A percentile compares a stretch with the other conserved stretches of the same genome.
Conservation (phyloP, 2,888 invertebrate species). For the Hartigia nigra region DNA sequence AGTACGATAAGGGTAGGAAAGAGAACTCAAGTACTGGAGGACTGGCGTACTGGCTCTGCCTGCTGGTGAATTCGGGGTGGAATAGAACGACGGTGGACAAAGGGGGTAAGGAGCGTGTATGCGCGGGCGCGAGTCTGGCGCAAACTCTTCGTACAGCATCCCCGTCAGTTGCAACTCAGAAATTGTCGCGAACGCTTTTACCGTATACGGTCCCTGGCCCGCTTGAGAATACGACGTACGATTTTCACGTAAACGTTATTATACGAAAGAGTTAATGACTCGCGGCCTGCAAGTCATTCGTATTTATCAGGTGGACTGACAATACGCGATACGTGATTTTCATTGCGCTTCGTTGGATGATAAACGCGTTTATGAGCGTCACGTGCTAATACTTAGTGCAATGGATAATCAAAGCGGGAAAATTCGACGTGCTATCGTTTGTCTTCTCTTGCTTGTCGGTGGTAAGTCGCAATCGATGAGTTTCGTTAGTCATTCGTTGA, state of each 20-base stretch:
- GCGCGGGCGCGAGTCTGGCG: constrained; percentile 58
- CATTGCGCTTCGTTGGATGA: background rate
- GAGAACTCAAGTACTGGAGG: background rate
- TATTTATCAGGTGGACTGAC: background rate
- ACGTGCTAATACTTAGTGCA: constrained; percentile 12
- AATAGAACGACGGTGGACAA: constrained; percentile 30
- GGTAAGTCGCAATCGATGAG: constrained; percentile 44
- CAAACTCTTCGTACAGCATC: constrained; percentile 63
- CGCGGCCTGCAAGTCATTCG: background rate
- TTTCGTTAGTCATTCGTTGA: background rate
- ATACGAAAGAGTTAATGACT: background rate
- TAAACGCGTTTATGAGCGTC: background rate
- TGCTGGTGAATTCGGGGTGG: background rate
- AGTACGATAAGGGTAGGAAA: background rate
- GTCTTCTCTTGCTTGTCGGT: constrained; percentile 50
- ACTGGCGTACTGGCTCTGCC: background rate
- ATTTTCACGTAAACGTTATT: background rate
- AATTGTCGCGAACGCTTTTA: constrained; percentile 56
- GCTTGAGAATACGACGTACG: background rate
- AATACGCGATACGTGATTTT: background rate
- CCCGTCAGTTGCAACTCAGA: constrained; percentile 63
- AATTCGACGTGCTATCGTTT: constrained; percentile 46
- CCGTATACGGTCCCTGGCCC: constrained; percentile 20
- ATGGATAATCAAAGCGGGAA: constrained; percentile 46
- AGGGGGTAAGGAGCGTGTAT: constrained; percentile 53